Evolutionary conservation across 2,797 vertebrate species (phyloP), one percentile per base, ranked within the genome.

Genomic region (Enteromius trimaculatus): DNA sequence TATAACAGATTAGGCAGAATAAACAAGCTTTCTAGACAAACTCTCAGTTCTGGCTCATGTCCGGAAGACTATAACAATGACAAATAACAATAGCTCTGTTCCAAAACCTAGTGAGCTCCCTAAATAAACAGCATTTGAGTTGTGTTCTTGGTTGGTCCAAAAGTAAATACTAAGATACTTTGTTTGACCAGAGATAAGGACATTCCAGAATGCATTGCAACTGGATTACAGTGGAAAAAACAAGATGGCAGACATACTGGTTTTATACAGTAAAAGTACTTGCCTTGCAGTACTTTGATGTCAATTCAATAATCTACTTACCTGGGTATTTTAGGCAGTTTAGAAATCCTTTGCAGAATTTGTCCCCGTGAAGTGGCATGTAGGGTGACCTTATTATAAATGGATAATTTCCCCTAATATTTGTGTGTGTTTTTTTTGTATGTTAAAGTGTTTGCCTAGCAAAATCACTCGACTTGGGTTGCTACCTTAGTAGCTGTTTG

Each of bases 51-150:
- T 74, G 51, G 31, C 31, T n/a, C 49, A 55, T 11, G 21, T 75
- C 49, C 19, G n/a, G 72, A 76, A 76, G 34, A 58, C 74, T 42
- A 23, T 6, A 76, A 58, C 72, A 58, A 5, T 76, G 72, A 58
- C 51, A 76, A 58, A 76, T 39, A 76, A 58, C 51, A 58, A 76
- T 10, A 26, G 53, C 34, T 58, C n/a, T 29, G 37, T 47, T 47
- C 26, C 17, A 47, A 64, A 64, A 64, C 58, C 23, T 21, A 44
- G 21, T 29, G 76, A 78, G 58, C 58, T 62, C 16, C 23, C 39
- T 44, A 44, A 5, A 39, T n/a, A 64, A 47, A 64, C 4, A 29
- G 34, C 34, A 74, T 34, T 34, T 49, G 49, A n/a, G 39, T 7
- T 49, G 23, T 19, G 69, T 49, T 49, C 4, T 17, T 1, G 44